These are phyloP conservation scores for Zaprionus gabonicus DNA, from an alignment of 1,140 invertebrate species.

Conservation along the genomic window DNA sequence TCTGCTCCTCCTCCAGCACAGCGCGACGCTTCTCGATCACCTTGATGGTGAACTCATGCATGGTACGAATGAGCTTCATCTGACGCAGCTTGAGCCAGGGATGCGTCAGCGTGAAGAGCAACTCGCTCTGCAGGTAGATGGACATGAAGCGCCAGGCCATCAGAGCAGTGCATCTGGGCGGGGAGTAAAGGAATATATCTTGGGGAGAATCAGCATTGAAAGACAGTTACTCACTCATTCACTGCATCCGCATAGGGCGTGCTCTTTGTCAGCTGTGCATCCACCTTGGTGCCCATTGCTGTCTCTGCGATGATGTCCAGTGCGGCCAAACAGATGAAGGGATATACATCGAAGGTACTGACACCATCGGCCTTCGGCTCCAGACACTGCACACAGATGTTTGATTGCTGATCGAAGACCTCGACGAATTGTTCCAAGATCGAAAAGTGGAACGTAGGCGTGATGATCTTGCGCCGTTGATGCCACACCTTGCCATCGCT, in stretches of 20 bases:
- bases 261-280: conserved; percentile 88
- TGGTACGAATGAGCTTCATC: conserved; percentile 86
- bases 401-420: conserved; percentile 90
- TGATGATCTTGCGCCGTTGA: conserved; percentile 85
- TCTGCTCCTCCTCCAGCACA: conserved; percentile 49
- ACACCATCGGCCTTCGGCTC: conserved; percentile 84
- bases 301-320: conserved; percentile 88
- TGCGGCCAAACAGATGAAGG: conserved; percentile 55
- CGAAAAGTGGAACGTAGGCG: conserved; percentile 92
- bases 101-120: conserved; percentile 68
- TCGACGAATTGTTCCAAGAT: conserved; percentile 91
- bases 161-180: conserved; percentile 62
- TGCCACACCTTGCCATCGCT: conserved; percentile 82
- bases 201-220: too few relatives aligned
- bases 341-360: conserved; percentile 71
- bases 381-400: conserved; percentile 88
- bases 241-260: conserved; percentile 90
- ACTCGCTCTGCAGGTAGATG: conserved; percentile 53
- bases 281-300: conserved; percentile 92
- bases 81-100: conserved; percentile 85
- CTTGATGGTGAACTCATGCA: conserved; percentile 89
- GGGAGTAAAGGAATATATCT: too few relatives aligned
- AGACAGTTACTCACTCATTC: conserved; percentile 85
- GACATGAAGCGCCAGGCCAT: conserved; percentile 69
- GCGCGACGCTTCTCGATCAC: conserved; percentile 85